Evolutionary conservation across 2,888 invertebrate genomes (phyloP), one percentile per base, ranked within the genome.

Genomic region (Pheosia gnoma): DNA sequence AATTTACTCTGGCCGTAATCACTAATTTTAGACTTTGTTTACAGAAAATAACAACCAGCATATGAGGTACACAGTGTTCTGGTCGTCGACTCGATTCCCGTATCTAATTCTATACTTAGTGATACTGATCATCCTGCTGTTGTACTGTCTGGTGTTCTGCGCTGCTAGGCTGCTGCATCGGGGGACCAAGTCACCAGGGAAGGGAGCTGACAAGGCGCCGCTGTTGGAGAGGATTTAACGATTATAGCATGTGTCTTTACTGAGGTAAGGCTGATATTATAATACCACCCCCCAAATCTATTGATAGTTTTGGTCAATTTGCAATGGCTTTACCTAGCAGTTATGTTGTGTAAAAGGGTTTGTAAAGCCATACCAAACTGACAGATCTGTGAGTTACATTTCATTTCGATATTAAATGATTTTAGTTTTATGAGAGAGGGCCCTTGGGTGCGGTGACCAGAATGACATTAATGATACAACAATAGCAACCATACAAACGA

Each of bases 41-140:
- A 59, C 91, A 96, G 96, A 96, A 82, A 91, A 92, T 70, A 87
- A 88, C 82, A 94, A 94, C 66, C 93, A 94, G 70, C 86, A 90
- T 45, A 74, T 96, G 72, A 93, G 94, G 59, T 97, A 97, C 85
- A 95, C 96, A n/a, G 95, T 97, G 47, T 92, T 97, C 62, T 97
- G 97, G 97, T 95, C 96, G 49, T 96, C 97, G 58, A 91, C 94
- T 67, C 94, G 97, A 78, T 97, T 97, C 80, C 89, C 93, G 0
- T 94, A 95, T 77, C 87, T 97, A 36, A 86, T 82, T 59, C 79
- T 93, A 57, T 96, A 96, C 73, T 69, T 94, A 59, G 78, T 84
- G 4, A 76, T 95, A 52, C 71, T 85, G 8, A 45, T 77, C 4
- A 59, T 79, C 3, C 52, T 77, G 0, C 11, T 72, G 6, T 3